Evolutionary conservation across 2,113 vertebrate species (phyloP), one percentile per base, ranked within the genome.

Genomic region (Phalacrocorax pelagicus): DNA sequence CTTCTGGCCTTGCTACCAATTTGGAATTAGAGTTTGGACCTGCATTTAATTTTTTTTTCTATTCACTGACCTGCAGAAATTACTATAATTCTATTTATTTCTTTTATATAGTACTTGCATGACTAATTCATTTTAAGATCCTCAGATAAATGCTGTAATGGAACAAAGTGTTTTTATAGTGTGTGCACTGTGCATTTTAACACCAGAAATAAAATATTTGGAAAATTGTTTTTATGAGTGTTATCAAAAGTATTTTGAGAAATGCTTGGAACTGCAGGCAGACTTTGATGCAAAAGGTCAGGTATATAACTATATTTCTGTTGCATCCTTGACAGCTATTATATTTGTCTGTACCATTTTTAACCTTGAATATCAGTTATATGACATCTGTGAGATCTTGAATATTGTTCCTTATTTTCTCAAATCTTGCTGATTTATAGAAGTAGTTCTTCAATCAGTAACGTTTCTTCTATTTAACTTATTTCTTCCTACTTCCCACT

Each of bases 391-490:
- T 55, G 44, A 78, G 40, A 78, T 95, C 51, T 70, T 66, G 52
- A 54, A 80, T 0, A 0, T 58, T 54, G 24, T 92, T 87, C 91
- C 58, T 54, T 82, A 81, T 77, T 86, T 96, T 92, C 58, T 96
- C 91, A 93, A 29, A 90, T 94, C 32, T 74, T 84, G 40, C 34
- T 88, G 59, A 96, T 93, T 95, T 91, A 90, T 70, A 88, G 57
- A 95, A 92, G 36, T 77, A 63, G 65, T 75, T 92, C 59, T 93
- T 78, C 67, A 82, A 85, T 94, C 77, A 77, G 52, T 54, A 79
- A 44, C 17, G 54, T 44, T 21, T 67, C 32, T 89, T 93, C 8
- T 34, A 77, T 79, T 84, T n/a, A 69, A 66, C 32, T 75, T 94
- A 70, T 67, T 96, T 71, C 77, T 96, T 81, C 52, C 58, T 94